Conservation (phyloP, 2,888 invertebrate species). For the Zeuzera pyrina region DNA sequence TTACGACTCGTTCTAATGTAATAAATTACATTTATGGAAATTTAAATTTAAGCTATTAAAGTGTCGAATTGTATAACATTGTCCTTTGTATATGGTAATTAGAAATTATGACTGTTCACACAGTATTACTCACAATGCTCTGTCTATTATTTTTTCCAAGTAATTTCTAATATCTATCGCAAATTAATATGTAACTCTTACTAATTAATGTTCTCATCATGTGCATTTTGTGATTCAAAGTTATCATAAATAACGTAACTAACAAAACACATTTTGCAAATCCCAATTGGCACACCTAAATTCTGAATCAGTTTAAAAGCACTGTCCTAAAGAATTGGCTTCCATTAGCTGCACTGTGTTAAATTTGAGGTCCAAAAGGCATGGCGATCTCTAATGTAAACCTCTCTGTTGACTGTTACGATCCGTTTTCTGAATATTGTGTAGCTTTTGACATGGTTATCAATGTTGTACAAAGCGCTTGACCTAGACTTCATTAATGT, state of each 20-base stretch:
- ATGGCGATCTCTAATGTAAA: constrained; percentile 30
- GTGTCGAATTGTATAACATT: too few species aligned
- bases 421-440: constrained; percentile 24
- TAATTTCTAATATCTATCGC: too few species aligned
- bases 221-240: not conserved
- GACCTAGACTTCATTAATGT: constrained; percentile 21
- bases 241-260: not conserved
- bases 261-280: not conserved
- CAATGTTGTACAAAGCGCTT: constrained; percentile 43
- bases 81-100: too few species aligned
- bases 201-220: too few species aligned
- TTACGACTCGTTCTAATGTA: too few species aligned
- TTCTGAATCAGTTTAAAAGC: constrained; percentile 12
- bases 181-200: too few species aligned
- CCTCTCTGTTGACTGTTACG: constrained; percentile 20
- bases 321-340: constrained; percentile 58
- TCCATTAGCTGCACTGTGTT: constrained; percentile 47
- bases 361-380: constrained; percentile 28
- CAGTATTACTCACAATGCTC: too few species aligned
- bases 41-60: too few species aligned
- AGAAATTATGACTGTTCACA: too few species aligned
- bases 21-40: too few species aligned
- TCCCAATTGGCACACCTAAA: not conserved
- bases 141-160: too few species aligned
- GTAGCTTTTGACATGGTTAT: constrained; percentile 43